These are phyloP conservation scores for Loxodonta africana DNA, from an alignment of 2,113 vertebrate genomes.

Conservation along the genomic window DNA sequence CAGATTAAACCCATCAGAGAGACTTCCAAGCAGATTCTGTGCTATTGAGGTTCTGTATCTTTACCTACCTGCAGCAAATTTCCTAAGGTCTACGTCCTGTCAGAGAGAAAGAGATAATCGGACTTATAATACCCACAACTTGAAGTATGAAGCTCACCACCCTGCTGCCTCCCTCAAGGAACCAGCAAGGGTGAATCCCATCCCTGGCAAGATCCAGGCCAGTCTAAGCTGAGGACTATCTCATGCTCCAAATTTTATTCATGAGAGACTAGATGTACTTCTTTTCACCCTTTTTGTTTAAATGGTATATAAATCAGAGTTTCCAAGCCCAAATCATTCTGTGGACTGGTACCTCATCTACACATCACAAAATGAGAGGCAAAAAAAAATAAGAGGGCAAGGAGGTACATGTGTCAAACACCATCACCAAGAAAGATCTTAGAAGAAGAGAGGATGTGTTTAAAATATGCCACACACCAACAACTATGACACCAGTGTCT, in stretches of 20 bases:
- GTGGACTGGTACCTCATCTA: neutral
- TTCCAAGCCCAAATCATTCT: slow-evolving; percentile 31
- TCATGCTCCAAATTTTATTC: neutral
- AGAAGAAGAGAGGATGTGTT: neutral
- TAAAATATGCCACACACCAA: neutral
- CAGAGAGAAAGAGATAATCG: neutral
- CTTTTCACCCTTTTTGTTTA: neutral
- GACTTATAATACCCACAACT: neutral
- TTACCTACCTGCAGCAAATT: neutral
- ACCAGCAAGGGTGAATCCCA: neutral
- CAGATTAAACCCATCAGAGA: neutral
- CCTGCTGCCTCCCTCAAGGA: neutral
- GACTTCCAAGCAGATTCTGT: neutral
- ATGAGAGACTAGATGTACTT: neutral
- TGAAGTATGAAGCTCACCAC: neutral
- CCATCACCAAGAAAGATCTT: neutral
- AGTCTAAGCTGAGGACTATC: neutral
- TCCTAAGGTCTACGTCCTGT: neutral
- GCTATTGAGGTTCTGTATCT: neutral
- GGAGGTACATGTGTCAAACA: slow-evolving; percentile 20
- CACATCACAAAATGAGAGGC: slow-evolving; percentile 16
- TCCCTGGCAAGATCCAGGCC: no score
- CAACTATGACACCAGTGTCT: neutral
- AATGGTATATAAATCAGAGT: neutral
- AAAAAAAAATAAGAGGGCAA: neutral